These are phyloP conservation scores for Sycophila texana DNA, from an alignment of 2,888 invertebrate species.

Conservation along the genomic window DNA sequence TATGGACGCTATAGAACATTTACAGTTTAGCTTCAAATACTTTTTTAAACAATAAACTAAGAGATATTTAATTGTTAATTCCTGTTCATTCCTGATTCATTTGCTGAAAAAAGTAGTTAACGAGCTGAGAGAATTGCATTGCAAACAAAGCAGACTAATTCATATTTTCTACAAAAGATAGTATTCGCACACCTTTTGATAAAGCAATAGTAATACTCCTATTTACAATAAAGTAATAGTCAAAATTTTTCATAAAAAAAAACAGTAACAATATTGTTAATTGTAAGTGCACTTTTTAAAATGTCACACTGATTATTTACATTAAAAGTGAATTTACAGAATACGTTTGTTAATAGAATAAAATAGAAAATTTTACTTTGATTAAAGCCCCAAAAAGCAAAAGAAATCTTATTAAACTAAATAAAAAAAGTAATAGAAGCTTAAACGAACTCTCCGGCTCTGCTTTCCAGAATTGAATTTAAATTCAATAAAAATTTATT, in stretches of 20 bases:
- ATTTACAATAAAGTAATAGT: slow-evolving; percentile 41
- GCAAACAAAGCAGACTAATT: slow-evolving; percentile 2
- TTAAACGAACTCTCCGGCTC: slow-evolving; percentile 76
- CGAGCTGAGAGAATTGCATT: background rate
- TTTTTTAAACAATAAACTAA: too few relatives aligned
- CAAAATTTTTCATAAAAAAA: background rate
- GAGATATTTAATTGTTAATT: too few relatives aligned
- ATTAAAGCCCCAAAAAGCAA: too few relatives aligned
- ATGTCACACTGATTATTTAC: slow-evolving; percentile 28
- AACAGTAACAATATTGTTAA: slow-evolving; percentile 1
- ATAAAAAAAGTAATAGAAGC: background rate
- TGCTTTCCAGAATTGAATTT: slow-evolving; percentile 76
- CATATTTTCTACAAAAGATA: slow-evolving; percentile 27
- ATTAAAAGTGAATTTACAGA: background rate
- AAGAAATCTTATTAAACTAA: too few relatives aligned
- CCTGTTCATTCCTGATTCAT: slow-evolving; percentile 5
- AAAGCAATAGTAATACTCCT: slow-evolving; percentile 36
- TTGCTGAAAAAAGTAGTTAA: slow-evolving; percentile 1
- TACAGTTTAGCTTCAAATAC: too few relatives aligned
- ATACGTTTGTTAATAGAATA: too few relatives aligned
- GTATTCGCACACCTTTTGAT: slow-evolving; percentile 44
- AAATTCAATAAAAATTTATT: slow-evolving; percentile 76
- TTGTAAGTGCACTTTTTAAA: slow-evolving; percentile 11
- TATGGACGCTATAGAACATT: too few relatives aligned
- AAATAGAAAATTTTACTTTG: too few relatives aligned